Percentiles rank a stretch among this genome's conserved stretches.
Conservation (phyloP, 2,888 invertebrate genomes). For the Gastrophysa polygoni region DNA sequence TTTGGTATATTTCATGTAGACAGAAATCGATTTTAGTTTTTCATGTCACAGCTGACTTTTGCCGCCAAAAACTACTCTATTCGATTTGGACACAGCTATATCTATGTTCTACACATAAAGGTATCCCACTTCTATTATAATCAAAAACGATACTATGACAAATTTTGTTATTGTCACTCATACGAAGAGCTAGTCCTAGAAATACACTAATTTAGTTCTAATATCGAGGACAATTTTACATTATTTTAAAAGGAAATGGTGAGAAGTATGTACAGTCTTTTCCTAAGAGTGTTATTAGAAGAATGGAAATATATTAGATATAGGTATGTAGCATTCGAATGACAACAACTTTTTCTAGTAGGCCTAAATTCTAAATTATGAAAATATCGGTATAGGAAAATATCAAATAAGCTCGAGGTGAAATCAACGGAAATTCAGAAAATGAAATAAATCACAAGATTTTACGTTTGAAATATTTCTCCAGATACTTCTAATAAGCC, state of each 20-base stretch:
- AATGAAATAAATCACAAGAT: too few species aligned
- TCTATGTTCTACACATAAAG: not conserved
- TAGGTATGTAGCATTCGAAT: too few species aligned
- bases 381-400: too few species aligned
- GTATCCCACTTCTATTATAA: not conserved
- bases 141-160: conserved; percentile 3
- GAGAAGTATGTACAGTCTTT: conserved; percentile 35
- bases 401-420: too few species aligned
- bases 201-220: conserved; percentile 44
- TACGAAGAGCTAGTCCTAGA: conserved; percentile 21
- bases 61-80: not conserved
- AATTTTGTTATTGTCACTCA: conserved; percentile 15
- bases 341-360: too few species aligned
- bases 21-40: not conserved
- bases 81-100: not conserved
- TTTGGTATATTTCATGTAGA: not conserved
- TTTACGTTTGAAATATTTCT: too few species aligned
- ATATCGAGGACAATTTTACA: conserved; percentile 37
- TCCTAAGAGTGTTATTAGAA: conserved; percentile 10
- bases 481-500: too few species aligned
- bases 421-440: too few species aligned
- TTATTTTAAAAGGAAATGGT: conserved; percentile 30
- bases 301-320: not conserved
- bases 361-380: too few species aligned
- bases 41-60: not conserved